Base-by-base conservation (phyloP, 2,113 vertebrate genomes). In the Lagenorhynchus albirostris region DNA sequence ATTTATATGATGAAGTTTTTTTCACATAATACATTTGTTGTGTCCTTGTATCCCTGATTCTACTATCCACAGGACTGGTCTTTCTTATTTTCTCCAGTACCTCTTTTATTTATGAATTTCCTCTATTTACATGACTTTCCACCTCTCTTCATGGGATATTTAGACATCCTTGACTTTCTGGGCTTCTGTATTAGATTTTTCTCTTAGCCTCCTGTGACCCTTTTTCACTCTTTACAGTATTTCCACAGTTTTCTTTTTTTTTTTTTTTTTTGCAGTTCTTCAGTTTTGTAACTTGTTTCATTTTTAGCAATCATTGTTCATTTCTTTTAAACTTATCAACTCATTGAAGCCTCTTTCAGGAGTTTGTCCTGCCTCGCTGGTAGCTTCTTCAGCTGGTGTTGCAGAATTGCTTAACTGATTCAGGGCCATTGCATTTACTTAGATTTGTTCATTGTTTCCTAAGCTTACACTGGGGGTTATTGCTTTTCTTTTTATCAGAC, bases 391-490 rank as follows among this genome's bases (percentile, higher is more conserved):
- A 79, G 79, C 58, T 7, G 31, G 20, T 87, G 31, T 29, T 50
- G 26, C 17, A 86, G 60, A 82, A 77, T 18, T 58, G 18, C 41
- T 89, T 88, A 55, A 79, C 4, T 63, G 41, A 83, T 38, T 63
- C 65, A 10, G 38, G 60, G 77, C 91, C 76, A 91, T 21, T 77
- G 26, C 13, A 41, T 90, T 96, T 63, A 62, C 76, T 92, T 77
- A 36, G 25, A 84, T 79, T 44, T 94, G 9, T 68, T 92, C 55
- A 65, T 95, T 97, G 44, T 95, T 96, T 76, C 62, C 71, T 62
- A 82, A 65, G 18, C 55, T 31, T 82, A 29, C n/a, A n/a, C 3
- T 50, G n/a, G 6, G 41, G 11, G 15, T 18, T 73, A 68, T 2
- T 80, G 31, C 53, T 89, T 89, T 67, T 95, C n/a, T 83, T 87